Base-by-base conservation (phyloP, 2,797 vertebrate genomes). In the Ptychadena robeensis region DNA sequence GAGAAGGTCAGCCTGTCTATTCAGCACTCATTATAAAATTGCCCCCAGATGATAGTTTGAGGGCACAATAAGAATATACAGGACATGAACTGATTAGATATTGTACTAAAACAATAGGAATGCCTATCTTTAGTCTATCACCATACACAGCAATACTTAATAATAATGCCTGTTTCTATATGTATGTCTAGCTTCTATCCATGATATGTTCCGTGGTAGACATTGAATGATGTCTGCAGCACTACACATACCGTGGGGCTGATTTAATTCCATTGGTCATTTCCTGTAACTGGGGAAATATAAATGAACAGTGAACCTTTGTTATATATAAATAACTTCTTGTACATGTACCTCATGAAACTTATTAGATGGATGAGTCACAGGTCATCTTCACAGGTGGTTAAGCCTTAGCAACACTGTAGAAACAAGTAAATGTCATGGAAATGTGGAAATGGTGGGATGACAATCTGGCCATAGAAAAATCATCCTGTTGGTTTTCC, bases 391-490 rank as follows among this genome's bases (percentile, higher is more conserved):
- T 53, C 38, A 65, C 25, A 34, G 30, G 75, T 67, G 38, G 44
- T 67, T 34, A 31, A 22, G 9, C 31, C 32, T 1, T 66, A 67
- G 18, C 25, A 63, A 27, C 14, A 64, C 31, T 25, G 48, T 57
- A 35, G 32, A 77, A 32, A 32, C 2, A 25, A 66, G 12, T 11
- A 25, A 22, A 18, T 76, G 30, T 65, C 35, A 53, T 53, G 44
- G 44, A 53, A 31, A 48, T 77, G 53, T 67, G 73, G 37, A 76
- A 59, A 73, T 65, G 38, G 5, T 48, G 63, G 22, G 15, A 73
- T 4, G 11, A 4, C 9, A 32, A 18, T 0, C 10, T 44, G 38
- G 27, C 27, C 57, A 75, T 31, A 7, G 37, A 6, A 71, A 38
- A 81, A 48, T 27, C 40, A 9, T 8, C 22, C 27, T 57, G 38